These are phyloP conservation scores for Mylabris phalerata DNA, from an alignment of 1,140 invertebrate species.

Conservation along the genomic window DNA sequence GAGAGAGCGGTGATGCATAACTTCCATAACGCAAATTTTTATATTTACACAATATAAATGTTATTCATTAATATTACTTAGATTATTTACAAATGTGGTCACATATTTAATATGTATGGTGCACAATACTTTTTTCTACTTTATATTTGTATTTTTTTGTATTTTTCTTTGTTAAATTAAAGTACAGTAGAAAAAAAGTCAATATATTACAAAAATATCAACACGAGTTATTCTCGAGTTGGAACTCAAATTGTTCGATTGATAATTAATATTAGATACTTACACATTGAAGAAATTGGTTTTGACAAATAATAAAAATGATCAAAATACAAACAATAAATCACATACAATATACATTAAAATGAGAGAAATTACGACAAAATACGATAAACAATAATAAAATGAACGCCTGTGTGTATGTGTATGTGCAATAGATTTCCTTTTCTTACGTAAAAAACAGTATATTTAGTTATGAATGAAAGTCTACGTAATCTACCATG, in stretches of 20 bases:
- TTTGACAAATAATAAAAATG: too few species aligned
- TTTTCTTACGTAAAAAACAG: not conserved
- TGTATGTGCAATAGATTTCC: too few species aligned
- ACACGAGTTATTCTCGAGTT: slow-evolving; percentile 10
- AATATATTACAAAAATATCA: slow-evolving; percentile 16
- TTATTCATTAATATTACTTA: slow-evolving; percentile 24
- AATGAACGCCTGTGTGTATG: too few species aligned
- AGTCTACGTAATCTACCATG: not conserved
- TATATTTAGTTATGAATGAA: not conserved
- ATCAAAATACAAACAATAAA: too few species aligned
- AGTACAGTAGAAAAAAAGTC: slow-evolving; percentile 20
- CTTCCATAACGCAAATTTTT: slow-evolving; percentile 16
- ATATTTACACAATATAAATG: slow-evolving; percentile 22
- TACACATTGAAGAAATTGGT: not conserved
- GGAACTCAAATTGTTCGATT: slow-evolving; percentile 15
- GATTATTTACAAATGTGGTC: slow-evolving; percentile 33
- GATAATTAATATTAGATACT: slow-evolving; percentile 1
- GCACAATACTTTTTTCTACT: slow-evolving; percentile 21
- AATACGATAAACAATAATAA: not conserved
- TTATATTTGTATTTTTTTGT: not conserved
- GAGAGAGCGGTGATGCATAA: slow-evolving; percentile 19
- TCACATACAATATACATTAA: not conserved
- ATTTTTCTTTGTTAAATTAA: not conserved
- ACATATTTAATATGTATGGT: slow-evolving; percentile 29
- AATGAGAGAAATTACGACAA: not conserved